A percentile compares a stretch with the other conserved stretches of the same genome.
Evolutionary conservation across 2,797 vertebrate species (phyloP).

Genomic region (Lemur catta): DNA sequence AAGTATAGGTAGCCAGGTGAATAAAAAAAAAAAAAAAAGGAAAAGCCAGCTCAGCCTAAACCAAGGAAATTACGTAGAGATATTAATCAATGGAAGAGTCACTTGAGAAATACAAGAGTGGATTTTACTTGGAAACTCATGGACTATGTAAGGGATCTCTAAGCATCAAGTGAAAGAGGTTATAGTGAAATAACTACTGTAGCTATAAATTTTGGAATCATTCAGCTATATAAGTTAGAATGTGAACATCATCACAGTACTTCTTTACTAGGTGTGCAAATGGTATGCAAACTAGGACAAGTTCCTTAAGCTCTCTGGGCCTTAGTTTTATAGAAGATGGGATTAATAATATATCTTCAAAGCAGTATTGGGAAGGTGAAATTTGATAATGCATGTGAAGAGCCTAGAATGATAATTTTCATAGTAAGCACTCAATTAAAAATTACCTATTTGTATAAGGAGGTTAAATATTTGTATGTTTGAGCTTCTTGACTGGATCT

Average conservation of each 20-base stretch:
- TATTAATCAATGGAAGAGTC: neutral
- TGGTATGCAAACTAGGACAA: neutral
- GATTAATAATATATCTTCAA: neutral
- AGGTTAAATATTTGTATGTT: neutral
- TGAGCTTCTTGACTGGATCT: neutral
- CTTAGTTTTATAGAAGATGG: neutral
- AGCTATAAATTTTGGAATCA: neutral
- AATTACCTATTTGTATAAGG: neutral
- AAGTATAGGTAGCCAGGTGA: neutral
- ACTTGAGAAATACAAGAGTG: neutral
- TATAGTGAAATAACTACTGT: neutral
- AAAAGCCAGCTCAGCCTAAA: neutral
- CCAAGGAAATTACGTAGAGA: neutral
- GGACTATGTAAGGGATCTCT: neutral
- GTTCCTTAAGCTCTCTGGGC: neutral
- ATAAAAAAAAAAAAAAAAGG: neutral
- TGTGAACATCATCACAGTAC: neutral
- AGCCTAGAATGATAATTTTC: neutral
- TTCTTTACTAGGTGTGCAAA: neutral
- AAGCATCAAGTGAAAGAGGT: neutral
- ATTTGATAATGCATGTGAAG: neutral
- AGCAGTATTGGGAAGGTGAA: neutral
- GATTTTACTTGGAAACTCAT: neutral
- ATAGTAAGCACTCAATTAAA: neutral
- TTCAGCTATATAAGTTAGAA: neutral